Conservation (phyloP, 2,113 vertebrate species). For the Microtus pennsylvanicus region DNA sequence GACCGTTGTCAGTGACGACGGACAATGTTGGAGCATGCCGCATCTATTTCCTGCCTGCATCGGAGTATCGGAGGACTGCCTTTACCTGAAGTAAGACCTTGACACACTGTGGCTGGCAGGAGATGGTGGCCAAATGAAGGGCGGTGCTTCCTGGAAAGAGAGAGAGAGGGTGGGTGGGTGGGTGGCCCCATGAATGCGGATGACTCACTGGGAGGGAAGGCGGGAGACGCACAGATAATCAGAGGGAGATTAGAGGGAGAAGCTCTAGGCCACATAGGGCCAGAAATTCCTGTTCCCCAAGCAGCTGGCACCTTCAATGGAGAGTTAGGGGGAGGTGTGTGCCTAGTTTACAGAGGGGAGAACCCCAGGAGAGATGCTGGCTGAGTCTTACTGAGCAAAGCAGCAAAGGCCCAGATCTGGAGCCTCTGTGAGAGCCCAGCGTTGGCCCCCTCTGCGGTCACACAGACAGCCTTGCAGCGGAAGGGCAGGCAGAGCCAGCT, state of each 20-base stretch:
- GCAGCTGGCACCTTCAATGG: neutral
- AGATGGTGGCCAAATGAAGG: constrained; percentile 87
- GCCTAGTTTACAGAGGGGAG: neutral
- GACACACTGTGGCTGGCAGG: constrained; percentile 89
- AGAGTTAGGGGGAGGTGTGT: neutral
- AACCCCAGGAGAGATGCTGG: neutral
- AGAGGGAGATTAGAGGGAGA: constrained; percentile 77
- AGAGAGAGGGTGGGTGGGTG: neutral
- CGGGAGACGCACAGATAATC: constrained; percentile 74
- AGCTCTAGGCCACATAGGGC: constrained; percentile 40
- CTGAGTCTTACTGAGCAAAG: neutral
- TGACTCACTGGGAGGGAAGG: constrained; percentile 65
- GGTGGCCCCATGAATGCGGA: neutral
- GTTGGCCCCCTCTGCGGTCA: neutral
- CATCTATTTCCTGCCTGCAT: neutral
- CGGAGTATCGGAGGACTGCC: neutral
- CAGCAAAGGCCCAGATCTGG: neutral
- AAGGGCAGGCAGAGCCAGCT: neutral
- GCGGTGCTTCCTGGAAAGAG: constrained; percentile 85
- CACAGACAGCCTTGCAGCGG: neutral
- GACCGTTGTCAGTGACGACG: neutral
- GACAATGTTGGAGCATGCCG: neutral
- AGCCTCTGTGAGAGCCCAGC: neutral
- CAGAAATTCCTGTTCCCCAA: constrained; percentile 81
- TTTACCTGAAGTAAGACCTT: constrained; percentile 88